phyloP scores from a whole-genome alignment of 2,888 invertebrate species.

The Stenotaenia linearis region DNA sequence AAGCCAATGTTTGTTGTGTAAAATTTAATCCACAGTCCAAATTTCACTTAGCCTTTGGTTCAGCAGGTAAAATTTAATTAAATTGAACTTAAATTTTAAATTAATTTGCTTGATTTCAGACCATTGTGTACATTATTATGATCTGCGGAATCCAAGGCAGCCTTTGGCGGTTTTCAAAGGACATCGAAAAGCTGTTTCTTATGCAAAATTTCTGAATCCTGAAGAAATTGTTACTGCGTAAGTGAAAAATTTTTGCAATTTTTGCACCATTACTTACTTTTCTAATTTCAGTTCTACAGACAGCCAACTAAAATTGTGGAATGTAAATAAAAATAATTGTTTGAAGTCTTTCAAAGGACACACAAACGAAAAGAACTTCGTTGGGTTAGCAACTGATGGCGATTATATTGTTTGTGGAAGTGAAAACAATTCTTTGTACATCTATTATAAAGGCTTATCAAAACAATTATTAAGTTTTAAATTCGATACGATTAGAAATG shows the following conservation, averaged over 20 bases:
- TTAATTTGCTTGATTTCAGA: slow-evolving; percentile 51
- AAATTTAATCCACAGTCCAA: slow-evolving; percentile 79
- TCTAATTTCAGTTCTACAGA: slow-evolving; percentile 65
- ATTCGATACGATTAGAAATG: slow-evolving; percentile 74
- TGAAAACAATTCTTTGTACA: slow-evolving; percentile 85
- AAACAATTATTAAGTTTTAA: slow-evolving; percentile 79
- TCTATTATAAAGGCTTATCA: slow-evolving; percentile 84
- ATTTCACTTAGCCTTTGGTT: slow-evolving; percentile 86
- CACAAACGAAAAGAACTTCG: slow-evolving; percentile 92
- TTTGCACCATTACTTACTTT: background rate
- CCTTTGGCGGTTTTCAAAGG: slow-evolving; percentile 78
- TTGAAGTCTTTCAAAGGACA: slow-evolving; percentile 83
- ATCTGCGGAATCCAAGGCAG: slow-evolving; percentile 74
- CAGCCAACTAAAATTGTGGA: slow-evolving; percentile 86
- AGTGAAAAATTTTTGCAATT: slow-evolving; percentile 39
- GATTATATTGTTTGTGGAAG: slow-evolving; percentile 88
- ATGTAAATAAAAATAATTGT: slow-evolving; percentile 68
- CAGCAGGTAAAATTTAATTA: slow-evolving; percentile 57
- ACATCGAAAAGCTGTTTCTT: slow-evolving; percentile 88
- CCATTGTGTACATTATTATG: slow-evolving; percentile 94
- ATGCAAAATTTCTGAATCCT: slow-evolving; percentile 81
- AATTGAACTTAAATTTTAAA: background rate
- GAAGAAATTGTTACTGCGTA: slow-evolving; percentile 78
- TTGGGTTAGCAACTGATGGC: slow-evolving; percentile 84
- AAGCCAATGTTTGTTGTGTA: slow-evolving; percentile 93